Conservation (phyloP, 2,113 vertebrate genomes). For the Salminus brasiliensis region DNA sequence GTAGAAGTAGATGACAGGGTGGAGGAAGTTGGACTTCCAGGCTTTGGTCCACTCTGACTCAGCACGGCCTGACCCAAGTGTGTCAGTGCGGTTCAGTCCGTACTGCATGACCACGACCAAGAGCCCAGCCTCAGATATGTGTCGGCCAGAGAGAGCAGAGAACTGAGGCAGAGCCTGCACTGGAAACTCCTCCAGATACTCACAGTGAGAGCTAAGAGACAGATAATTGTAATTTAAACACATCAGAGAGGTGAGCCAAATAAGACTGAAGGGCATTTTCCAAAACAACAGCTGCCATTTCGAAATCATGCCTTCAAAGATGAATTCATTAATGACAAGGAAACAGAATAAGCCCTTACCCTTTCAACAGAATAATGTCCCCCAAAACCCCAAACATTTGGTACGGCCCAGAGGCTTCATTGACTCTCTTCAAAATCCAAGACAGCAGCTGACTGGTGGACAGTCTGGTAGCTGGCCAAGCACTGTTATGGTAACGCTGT, state of each 20-base stretch:
- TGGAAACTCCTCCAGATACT: constrained; percentile 93
- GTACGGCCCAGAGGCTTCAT: constrained; percentile 93
- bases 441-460: constrained; percentile 84
- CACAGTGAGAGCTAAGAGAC: constrained; percentile 70
- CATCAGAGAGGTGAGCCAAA: background rate
- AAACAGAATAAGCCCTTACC: constrained; percentile 74
- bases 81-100: constrained; percentile 83
- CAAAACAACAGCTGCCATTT: no score
- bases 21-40: constrained; percentile 95
- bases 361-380: constrained; percentile 87
- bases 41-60: constrained; percentile 87
- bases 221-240: background rate
- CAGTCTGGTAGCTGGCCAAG: constrained; percentile 81
- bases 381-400: constrained; percentile 95
- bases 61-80: constrained; percentile 80
- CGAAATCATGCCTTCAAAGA: background rate
- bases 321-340: background rate
- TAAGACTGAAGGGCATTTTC: background rate
- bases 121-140: constrained; percentile 76
- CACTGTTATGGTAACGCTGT: constrained; percentile 82
- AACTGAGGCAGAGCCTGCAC: constrained; percentile 84
- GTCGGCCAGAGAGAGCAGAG: constrained; percentile 80
- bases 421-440: constrained; percentile 85
- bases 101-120: constrained; percentile 91
- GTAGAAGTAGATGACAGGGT: constrained; percentile 95